Conservation (phyloP, 2,113 vertebrate species). For the Synodontis membranacea region DNA sequence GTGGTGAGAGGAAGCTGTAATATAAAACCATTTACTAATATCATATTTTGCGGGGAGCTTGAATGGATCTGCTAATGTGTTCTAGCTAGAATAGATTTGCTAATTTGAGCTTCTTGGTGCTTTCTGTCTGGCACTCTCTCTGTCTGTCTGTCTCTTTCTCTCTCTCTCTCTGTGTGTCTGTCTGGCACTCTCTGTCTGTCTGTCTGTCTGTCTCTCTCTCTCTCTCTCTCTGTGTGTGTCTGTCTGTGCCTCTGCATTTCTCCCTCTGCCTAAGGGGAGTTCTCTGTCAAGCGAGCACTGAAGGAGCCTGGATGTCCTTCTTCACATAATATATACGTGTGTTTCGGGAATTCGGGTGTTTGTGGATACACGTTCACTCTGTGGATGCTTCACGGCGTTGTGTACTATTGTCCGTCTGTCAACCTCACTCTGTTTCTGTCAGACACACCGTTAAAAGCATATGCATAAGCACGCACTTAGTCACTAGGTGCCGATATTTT, state of each 20-base stretch:
- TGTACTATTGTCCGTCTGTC: conserved; percentile 24
- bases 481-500: neutral
- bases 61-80: conserved; percentile 30
- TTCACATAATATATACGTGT: neutral
- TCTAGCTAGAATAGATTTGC: conserved; percentile 20
- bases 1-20: neutral
- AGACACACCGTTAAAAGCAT: neutral
- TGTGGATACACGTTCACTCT: neutral
- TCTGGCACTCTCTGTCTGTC: neutral
- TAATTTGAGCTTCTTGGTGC: conserved; percentile 29
- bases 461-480: neutral
- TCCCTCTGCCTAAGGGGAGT: neutral
- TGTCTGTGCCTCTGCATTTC: conserved; percentile 12
- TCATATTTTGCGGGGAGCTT: neutral
- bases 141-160: neutral
- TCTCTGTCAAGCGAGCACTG: neutral
- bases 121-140: conserved; percentile 6
- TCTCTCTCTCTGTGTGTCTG: neutral
- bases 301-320: neutral
- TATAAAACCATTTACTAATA: neutral
- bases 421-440: conserved; percentile 39
- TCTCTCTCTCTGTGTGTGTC: neutral
- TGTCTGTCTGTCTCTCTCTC: neutral
- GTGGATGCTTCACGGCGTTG: neutral
- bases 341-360: neutral